phyloP scores from a whole-genome alignment of 2,888 invertebrate species.

The Ceriagrion tenellum region DNA sequence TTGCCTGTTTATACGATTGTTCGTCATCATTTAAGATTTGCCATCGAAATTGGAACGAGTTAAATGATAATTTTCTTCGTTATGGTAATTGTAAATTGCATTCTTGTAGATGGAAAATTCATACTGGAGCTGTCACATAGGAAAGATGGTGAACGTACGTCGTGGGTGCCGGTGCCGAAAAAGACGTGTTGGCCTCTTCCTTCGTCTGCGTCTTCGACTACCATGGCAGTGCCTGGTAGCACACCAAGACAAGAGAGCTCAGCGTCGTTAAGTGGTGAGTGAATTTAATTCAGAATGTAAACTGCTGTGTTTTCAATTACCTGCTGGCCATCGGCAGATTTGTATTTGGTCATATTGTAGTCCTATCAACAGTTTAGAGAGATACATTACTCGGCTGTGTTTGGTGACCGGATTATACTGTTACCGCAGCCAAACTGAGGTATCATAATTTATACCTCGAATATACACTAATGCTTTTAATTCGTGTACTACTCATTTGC shows the following conservation, averaged over 20 bases:
- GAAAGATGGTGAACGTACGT: slow-evolving; percentile 88
- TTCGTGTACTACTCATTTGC: too few relatives aligned
- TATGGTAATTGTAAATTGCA: not conserved
- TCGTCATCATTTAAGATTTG: not conserved
- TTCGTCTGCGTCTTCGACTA: slow-evolving; percentile 75
- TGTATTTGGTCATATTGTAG: not conserved
- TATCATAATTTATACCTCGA: too few relatives aligned
- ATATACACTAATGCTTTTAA: too few relatives aligned
- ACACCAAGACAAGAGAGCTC: slow-evolving; percentile 85
- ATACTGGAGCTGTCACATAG: slow-evolving; percentile 90
- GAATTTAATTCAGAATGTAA: not conserved
- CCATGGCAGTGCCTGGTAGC: slow-evolving; percentile 82
- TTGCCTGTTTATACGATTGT: not conserved
- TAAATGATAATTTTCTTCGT: not conserved
- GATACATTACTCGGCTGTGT: not conserved
- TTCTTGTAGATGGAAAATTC: slow-evolving; percentile 90
- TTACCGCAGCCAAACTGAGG: too few relatives aligned
- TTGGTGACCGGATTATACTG: not conserved
- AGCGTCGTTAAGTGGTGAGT: slow-evolving; percentile 87
- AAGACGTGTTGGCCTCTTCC: slow-evolving; percentile 93
- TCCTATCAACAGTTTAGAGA: not conserved
- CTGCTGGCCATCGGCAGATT: not conserved
- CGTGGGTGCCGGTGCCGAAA: slow-evolving; percentile 94
- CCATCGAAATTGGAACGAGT: not conserved
- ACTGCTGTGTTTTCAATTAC: not conserved